Conservation (phyloP, 2,888 invertebrate genomes). For the Chalcosyrphus nemorum region DNA sequence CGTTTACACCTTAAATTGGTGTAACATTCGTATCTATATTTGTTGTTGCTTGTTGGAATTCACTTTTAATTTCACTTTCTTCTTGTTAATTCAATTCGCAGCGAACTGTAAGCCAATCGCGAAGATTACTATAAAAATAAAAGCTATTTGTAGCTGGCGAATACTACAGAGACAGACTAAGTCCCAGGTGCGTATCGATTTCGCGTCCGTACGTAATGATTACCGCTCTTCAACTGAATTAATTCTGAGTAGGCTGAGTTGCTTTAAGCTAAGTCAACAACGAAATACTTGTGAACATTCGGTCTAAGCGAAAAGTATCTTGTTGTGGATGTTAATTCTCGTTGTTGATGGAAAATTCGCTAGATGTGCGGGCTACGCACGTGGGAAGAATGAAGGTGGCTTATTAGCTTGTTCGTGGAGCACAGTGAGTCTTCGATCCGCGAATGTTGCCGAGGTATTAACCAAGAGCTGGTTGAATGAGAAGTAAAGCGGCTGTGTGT, state of each 20-base stretch:
- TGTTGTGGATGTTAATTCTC: not conserved
- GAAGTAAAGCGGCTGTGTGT: conserved; percentile 7
- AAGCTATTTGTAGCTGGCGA: not conserved
- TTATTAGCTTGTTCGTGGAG: conserved; percentile 3
- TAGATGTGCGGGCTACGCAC: not conserved
- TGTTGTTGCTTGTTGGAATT: conserved; percentile 35
- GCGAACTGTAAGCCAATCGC: conserved; percentile 9
- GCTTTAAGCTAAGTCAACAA: conserved; percentile 42
- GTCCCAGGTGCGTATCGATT: conserved; percentile 12
- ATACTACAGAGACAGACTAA: not conserved
- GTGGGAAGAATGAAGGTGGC: not conserved
- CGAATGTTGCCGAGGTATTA: not conserved
- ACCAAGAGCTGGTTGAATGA: too few relatives aligned
- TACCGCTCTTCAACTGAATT: conserved; percentile 59
- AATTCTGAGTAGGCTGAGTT: conserved; percentile 41
- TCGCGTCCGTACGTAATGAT: conserved; percentile 46
- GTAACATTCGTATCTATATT: not conserved
- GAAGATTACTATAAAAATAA: not conserved
- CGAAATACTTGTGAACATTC: not conserved
- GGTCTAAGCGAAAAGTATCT: not conserved
- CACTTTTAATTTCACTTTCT: conserved; percentile 65
- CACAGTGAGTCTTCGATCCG: not conserved
- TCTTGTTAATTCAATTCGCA: conserved; percentile 50
- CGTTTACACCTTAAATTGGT: not conserved
- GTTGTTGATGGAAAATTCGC: not conserved